Evolutionary conservation across 2,797 vertebrate species (phyloP).

Genomic region (Nyctibius grandis): DNA sequence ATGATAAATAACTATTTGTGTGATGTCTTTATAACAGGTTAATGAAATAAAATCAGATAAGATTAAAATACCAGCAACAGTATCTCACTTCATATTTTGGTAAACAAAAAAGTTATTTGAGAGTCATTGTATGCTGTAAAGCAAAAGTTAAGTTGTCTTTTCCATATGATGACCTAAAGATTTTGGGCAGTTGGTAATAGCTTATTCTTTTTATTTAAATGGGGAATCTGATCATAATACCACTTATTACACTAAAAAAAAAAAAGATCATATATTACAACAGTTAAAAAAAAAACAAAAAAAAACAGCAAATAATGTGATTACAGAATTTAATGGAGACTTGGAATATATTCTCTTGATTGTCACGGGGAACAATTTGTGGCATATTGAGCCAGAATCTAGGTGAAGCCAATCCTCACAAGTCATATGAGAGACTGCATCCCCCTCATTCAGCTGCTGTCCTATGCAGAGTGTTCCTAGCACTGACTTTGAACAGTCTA

Average conservation of each 20-base stretch:
- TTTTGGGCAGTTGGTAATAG: not conserved
- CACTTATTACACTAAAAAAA: not conserved
- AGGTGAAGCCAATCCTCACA: not conserved
- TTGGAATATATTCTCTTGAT: not conserved
- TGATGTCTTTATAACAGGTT: not conserved
- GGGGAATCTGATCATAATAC: not conserved
- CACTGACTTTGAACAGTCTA: not conserved
- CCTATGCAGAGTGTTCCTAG: not conserved
- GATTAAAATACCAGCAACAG: not conserved
- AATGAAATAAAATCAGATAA: not conserved
- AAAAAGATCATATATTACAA: not conserved
- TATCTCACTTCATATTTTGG: not conserved
- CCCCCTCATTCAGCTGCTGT: not conserved
- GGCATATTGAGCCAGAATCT: not conserved
- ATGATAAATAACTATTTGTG: not conserved
- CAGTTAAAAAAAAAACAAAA: not conserved
- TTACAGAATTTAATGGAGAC: not conserved
- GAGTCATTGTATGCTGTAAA: not conserved
- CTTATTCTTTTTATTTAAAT: not conserved
- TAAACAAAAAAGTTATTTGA: not conserved
- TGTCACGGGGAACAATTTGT: not conserved
- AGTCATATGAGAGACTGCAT: not conserved
- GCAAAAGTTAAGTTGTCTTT: not conserved
- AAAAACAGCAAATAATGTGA: not conserved
- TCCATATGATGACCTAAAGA: not conserved